phyloP scores from a whole-genome alignment of 2,113 vertebrate genomes.

The Fukomys damarensis region DNA sequence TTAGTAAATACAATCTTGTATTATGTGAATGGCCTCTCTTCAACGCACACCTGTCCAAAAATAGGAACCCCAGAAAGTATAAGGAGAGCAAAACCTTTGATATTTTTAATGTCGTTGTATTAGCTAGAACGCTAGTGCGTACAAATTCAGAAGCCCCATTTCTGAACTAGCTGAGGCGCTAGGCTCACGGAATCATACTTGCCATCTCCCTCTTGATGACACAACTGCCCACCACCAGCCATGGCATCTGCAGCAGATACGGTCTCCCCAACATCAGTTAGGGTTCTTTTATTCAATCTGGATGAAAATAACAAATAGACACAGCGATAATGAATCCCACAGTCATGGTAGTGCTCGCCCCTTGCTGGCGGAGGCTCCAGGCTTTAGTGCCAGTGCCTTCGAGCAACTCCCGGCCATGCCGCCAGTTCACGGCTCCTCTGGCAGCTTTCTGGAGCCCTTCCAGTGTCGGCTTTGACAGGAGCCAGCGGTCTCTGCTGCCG shows the following conservation, averaged over 20 bases:
- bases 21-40: not conserved
- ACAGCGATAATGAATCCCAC: not conserved
- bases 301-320: not conserved
- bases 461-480: not conserved
- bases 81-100: not conserved
- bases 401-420: not conserved
- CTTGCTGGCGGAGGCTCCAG: not conserved
- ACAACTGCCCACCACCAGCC: not conserved
- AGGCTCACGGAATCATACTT: not conserved
- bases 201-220: not conserved
- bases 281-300: not conserved
- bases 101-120: not conserved
- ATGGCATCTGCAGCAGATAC: not conserved
- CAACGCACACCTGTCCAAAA: not conserved
- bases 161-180: not conserved
- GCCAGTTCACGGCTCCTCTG: not conserved
- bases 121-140: not conserved
- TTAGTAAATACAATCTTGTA: not conserved
- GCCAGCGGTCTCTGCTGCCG: not conserved
- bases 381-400: not conserved
- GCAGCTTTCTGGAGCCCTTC: not conserved
- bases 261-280: not conserved
- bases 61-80: not conserved
- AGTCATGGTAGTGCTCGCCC: not conserved
- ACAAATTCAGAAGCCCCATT: not conserved